Percentiles rank a stretch among this genome's conserved stretches.
phyloP scores from a whole-genome alignment of 2,888 invertebrate species.

The Lamproptera curius region DNA sequence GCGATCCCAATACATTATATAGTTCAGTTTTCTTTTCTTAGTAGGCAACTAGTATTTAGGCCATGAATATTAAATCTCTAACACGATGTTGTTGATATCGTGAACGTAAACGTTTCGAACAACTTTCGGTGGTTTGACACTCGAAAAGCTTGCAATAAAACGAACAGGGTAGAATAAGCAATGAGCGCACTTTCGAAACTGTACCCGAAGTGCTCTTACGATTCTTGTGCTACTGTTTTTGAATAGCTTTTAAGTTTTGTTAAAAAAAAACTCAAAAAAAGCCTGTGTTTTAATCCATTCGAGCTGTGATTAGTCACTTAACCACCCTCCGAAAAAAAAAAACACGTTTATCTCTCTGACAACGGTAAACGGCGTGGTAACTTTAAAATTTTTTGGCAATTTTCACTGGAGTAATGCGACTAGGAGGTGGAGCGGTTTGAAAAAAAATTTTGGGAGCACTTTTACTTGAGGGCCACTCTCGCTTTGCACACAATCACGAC shows the following conservation, averaged over 20 bases:
- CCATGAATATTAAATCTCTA: too few relatives aligned
- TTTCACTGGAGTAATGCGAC: neutral
- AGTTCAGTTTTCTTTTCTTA: too few relatives aligned
- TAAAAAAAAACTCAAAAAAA: constrained; percentile 15
- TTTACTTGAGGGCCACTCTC: neutral
- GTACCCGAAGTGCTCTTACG: constrained; percentile 20
- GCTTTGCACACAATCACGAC: neutral
- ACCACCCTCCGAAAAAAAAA: constrained; percentile 13
- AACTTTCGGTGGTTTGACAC: constrained; percentile 11
- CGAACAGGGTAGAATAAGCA: constrained; percentile 8
- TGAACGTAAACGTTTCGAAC: neutral
- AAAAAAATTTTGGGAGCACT: neutral
- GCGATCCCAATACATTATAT: neutral
- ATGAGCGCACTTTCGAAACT: constrained; percentile 16
- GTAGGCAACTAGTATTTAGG: too few relatives aligned
- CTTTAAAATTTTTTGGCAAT: neutral
- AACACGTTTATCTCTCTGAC: constrained; percentile 3
- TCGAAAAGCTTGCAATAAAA: constrained; percentile 15
- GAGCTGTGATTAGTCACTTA: constrained; percentile 20
- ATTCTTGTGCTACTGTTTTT: constrained; percentile 19
- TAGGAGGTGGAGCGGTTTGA: neutral
- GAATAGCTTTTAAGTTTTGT: constrained; percentile 19
- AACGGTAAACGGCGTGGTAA: neutral
- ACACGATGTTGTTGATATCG: too few relatives aligned
- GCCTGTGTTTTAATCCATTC: constrained; percentile 16